These are phyloP conservation scores for Scomber colias DNA, from an alignment of 2,113 vertebrate genomes.

Conservation along the genomic window DNA sequence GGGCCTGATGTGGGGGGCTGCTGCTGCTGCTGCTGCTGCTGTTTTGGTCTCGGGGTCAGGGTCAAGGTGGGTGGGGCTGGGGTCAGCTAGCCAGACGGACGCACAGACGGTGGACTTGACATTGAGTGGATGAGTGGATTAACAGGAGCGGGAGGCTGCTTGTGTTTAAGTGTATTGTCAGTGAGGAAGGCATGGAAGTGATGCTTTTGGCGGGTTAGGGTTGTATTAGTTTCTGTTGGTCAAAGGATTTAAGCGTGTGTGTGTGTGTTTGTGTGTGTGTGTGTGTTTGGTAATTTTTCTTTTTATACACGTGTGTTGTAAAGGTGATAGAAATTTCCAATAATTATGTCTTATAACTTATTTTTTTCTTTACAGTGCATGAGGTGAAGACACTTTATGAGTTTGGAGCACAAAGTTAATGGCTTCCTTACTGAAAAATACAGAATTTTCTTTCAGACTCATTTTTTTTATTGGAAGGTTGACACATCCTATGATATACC, in stretches of 20 bases:
- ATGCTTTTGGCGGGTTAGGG: slow-evolving; percentile 24
- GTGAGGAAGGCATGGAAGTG: slow-evolving; percentile 35
- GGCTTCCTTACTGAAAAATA: neutral
- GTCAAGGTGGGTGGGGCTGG: slow-evolving; percentile 76
- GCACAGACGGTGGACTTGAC: slow-evolving; percentile 82
- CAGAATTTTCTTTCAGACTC: slow-evolving; percentile 3
- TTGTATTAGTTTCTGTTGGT: neutral
- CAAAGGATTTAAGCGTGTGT: neutral
- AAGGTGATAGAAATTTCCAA: neutral
- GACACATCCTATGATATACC: slow-evolving; percentile 8
- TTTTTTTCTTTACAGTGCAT: neutral
- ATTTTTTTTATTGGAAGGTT: slow-evolving; percentile 21
- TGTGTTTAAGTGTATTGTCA: slow-evolving; percentile 53
- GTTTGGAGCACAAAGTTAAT: slow-evolving; percentile 11
- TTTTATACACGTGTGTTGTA: neutral
- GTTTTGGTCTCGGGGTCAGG: slow-evolving; percentile 65
- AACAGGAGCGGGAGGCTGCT: slow-evolving; percentile 62
- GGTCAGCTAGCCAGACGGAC: slow-evolving; percentile 76
- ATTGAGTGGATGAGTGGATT: slow-evolving; percentile 78
- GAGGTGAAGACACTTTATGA: slow-evolving; percentile 14
- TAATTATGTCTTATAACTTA: slow-evolving; percentile 4
- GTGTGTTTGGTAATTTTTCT: neutral
- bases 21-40: neutral
- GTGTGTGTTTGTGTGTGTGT: neutral
- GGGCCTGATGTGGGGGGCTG: slow-evolving; percentile 33